Conservation (phyloP, 2,888 invertebrate genomes). For the Schizaphis graminum region DNA sequence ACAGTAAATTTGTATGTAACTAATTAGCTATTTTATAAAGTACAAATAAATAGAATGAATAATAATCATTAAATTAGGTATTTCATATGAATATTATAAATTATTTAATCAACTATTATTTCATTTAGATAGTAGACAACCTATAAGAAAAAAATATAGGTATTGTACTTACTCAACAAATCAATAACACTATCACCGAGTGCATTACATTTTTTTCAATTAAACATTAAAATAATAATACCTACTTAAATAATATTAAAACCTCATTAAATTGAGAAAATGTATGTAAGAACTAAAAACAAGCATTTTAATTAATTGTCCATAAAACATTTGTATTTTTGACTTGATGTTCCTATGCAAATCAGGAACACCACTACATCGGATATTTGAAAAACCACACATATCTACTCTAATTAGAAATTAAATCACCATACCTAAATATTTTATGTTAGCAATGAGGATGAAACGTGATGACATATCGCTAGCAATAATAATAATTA, state of each 20-base stretch:
- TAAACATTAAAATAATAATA: not conserved
- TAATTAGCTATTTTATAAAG: not conserved
- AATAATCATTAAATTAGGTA: too few species aligned
- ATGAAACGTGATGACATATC: not conserved
- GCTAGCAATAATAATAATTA: not conserved
- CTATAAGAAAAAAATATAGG: not conserved
- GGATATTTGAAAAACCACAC: not conserved
- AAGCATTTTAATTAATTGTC: not conserved
- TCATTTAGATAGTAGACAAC: too few species aligned
- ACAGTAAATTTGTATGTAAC: not conserved
- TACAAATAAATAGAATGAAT: too few species aligned
- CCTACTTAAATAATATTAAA: not conserved
- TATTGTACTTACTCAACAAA: not conserved
- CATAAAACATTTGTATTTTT: not conserved
- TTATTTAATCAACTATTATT: too few species aligned
- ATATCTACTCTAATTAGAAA: not conserved
- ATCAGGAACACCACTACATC: not conserved
- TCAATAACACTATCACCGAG: not conserved
- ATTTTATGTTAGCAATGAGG: not conserved
- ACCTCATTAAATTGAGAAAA: not conserved
- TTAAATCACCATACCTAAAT: not conserved
- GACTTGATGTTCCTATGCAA: not conserved
- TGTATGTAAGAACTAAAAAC: not conserved
- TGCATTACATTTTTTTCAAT: not conserved
- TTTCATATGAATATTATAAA: too few species aligned